Conservation (phyloP, 2,113 vertebrate species). For the Tiliqua scincoides region DNA sequence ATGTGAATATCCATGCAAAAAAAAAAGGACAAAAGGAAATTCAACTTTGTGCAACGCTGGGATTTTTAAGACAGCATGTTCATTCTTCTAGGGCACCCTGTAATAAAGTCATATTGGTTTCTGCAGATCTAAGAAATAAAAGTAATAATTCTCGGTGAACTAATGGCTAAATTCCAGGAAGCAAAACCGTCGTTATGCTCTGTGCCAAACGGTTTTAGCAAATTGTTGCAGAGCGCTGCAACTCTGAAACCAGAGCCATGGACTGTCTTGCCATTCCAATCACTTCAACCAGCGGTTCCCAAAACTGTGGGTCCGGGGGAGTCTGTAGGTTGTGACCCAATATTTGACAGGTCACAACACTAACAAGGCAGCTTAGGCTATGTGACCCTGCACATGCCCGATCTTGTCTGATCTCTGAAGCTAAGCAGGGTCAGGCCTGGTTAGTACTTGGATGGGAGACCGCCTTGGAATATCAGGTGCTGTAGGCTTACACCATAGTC, state of each 20-base stretch:
- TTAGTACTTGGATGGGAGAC: too few relatives aligned
- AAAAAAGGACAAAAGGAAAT: not conserved
- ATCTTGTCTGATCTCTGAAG: too few relatives aligned
- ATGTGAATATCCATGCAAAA: not conserved
- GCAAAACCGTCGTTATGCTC: not conserved
- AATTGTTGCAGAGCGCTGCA: not conserved
- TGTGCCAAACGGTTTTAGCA: not conserved
- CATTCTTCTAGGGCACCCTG: not conserved
- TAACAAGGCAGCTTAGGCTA: too few relatives aligned
- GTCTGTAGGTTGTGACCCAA: too few relatives aligned
- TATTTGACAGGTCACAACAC: too few relatives aligned
- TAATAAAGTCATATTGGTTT: not conserved
- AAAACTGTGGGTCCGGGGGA: too few relatives aligned
- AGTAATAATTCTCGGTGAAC: not conserved
- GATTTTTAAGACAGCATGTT: not conserved
- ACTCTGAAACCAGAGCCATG: not conserved
- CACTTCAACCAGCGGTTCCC: too few relatives aligned
- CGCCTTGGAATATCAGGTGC: too few relatives aligned
- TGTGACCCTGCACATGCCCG: too few relatives aligned
- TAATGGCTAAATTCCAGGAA: not conserved
- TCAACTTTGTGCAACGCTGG: not conserved
- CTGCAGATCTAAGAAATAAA: not conserved
- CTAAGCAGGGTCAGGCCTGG: too few relatives aligned
- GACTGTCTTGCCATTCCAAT: not conserved
- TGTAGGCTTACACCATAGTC: too few relatives aligned